Conservation (phyloP, 2,888 invertebrate species). For the Scrobipalpa costella region DNA sequence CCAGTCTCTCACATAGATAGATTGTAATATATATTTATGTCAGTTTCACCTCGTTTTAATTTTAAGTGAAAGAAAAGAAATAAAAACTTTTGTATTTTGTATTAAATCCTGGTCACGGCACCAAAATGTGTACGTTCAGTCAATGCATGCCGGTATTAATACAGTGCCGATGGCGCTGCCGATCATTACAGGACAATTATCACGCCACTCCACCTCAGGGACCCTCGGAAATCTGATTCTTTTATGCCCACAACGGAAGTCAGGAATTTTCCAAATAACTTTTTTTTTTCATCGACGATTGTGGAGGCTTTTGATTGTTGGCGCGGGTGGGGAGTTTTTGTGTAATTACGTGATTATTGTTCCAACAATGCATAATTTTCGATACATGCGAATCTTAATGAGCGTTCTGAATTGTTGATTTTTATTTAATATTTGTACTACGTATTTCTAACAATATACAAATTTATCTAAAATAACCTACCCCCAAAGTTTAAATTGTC, state of each 20-base stretch:
- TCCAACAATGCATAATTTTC: background rate
- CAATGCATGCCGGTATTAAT: slow-evolving; percentile 26
- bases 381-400: background rate
- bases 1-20: no score
- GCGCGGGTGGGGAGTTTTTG: background rate
- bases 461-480: no score
- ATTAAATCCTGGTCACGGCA: background rate
- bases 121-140: slow-evolving; percentile 23
- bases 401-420: background rate
- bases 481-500: no score
- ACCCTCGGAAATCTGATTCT: slow-evolving; percentile 25
- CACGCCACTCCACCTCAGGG: slow-evolving; percentile 25
- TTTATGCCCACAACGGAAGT: slow-evolving; percentile 20
- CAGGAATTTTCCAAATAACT: slow-evolving; percentile 24
- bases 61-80: no score
- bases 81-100: no score
- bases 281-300: slow-evolving; percentile 17
- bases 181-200: slow-evolving; percentile 28
- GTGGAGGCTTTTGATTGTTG: slow-evolving; percentile 15
- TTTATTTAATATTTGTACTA: no score
- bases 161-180: slow-evolving; percentile 15
- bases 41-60: no score
- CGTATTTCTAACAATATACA: no score
- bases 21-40: no score
- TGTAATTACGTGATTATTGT: slow-evolving; percentile 13